A percentile compares a stretch with the other conserved stretches of the same genome.
Conservation (phyloP, 53 echinoderm and acorn worm genomes). For the Holothuria scabra region DNA sequence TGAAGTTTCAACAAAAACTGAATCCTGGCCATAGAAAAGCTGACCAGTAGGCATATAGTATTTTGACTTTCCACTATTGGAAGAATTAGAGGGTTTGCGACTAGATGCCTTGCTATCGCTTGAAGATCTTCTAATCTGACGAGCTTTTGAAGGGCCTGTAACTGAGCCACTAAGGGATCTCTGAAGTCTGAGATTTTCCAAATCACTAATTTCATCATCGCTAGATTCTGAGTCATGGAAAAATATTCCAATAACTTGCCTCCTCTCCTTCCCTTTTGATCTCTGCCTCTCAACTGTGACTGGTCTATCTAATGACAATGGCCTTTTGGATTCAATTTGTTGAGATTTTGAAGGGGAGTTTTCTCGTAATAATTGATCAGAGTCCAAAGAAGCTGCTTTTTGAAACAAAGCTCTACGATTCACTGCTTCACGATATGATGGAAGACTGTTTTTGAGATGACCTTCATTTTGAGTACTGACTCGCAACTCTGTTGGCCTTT, state of each 20-base stretch:
- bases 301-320: slow-evolving; percentile 28
- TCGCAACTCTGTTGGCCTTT: slow-evolving; percentile 14
- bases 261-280: slow-evolving; percentile 49
- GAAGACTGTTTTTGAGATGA: slow-evolving; percentile 51
- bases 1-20: slow-evolving; percentile 35
- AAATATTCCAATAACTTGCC: slow-evolving; percentile 67
- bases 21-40: slow-evolving; percentile 41
- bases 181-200: slow-evolving; percentile 64
- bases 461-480: slow-evolving; percentile 16
- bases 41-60: slow-evolving; percentile 48
- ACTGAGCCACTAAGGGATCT: slow-evolving; percentile 51
- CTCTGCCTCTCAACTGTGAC: slow-evolving; percentile 38
- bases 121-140: slow-evolving; percentile 72
- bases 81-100: slow-evolving; percentile 41
- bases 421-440: slow-evolving; percentile 88
- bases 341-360: background rate
- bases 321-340: slow-evolving; percentile 22
- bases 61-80: slow-evolving; percentile 21
- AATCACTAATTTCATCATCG: slow-evolving; percentile 71
- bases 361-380: background rate
- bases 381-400: slow-evolving; percentile 64
- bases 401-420: slow-evolving; percentile 71
- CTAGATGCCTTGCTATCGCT: slow-evolving; percentile 74
- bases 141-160: slow-evolving; percentile 53
- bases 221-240: slow-evolving; percentile 88